Evolutionary conservation across 2,888 invertebrate genomes (phyloP), one percentile per base, ranked within the genome.

Genomic region (Herminia tarsipennalis): DNA sequence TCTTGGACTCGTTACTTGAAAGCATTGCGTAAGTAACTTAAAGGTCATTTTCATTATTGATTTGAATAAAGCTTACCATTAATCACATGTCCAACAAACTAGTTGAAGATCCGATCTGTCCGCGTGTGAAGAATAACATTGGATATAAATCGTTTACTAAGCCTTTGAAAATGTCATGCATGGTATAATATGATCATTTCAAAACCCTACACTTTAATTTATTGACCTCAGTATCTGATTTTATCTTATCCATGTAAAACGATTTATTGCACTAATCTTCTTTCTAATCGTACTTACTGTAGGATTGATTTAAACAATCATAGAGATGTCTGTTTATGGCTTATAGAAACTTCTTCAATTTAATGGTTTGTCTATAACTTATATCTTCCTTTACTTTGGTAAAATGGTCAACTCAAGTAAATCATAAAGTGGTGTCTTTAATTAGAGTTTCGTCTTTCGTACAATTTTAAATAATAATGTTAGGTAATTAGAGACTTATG

Each of bases 11-110:
- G 38, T 63, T 47, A 43, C 40, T 48, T 18, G 8, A 18, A 36
- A 24, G 28, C 42, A 55, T 58, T 58, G 52, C 45, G 18, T 58
- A 52, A 51, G 41, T 35, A 28, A 33, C 29, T 39, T 40, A 27
- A 40, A 52, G 48, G 52, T 56, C 42, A 20, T 50, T 30, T 57
- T 64, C 40, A 59, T 62, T 41, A 54, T 55, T 40, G 43, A 34
- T 32, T 33, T 38, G 46, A 58, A 49, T 44, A 55, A 34, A 46
- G 42, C 29, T 18, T 14, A 56, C 56, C 55, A 76, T 78, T 57
- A 64, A 73, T 73, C 67, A 70, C 37, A 32, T 44, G 35, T 38
- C 54, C 53, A 50, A 45, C 47, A 56, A 58, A 43, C 48, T 48
- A 52, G 37, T 47, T 37, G 39, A 38, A 50, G 56, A 55, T 35